These are phyloP conservation scores for Trididemnum clinides DNA, from an alignment of 23 tunicate species.

Conservation along the genomic window DNA sequence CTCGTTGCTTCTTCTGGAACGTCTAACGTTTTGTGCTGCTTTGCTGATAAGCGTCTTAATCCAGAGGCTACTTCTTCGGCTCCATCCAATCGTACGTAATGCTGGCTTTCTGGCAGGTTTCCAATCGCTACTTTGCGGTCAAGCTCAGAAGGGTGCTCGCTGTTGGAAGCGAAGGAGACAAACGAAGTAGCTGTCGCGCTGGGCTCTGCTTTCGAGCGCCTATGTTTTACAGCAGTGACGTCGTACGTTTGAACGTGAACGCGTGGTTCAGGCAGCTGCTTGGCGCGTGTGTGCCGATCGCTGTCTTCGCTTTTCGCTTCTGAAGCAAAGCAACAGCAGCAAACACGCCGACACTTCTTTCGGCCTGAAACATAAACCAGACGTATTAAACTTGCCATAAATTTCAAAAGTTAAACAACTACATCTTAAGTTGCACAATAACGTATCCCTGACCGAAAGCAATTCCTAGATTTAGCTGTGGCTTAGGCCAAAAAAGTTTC, in stretches of 20 bases:
- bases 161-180: background rate
- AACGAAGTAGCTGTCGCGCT: background rate
- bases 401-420: no score
- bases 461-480: no score
- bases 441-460: no score
- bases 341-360: background rate
- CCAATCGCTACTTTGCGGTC: constrained; percentile 1
- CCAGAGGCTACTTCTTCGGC: constrained; percentile 1
- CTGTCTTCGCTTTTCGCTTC: background rate
- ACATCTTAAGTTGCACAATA: no score
- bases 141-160: background rate
- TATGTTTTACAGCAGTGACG: background rate
- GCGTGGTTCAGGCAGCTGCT: constrained; percentile 14
- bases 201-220: background rate
- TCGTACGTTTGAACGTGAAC: background rate
- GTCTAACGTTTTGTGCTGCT: constrained; percentile 14
- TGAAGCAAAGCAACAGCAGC: background rate
- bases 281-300: background rate
- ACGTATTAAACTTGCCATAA: no score
- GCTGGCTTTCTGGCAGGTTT: background rate
- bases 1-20: constrained; percentile 14
- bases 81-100: background rate
- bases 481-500: no score
- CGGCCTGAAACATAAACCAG: no score
- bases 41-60: background rate